These are phyloP conservation scores for Papilio protenor DNA, from an alignment of 2,888 invertebrate species.

Conservation along the genomic window DNA sequence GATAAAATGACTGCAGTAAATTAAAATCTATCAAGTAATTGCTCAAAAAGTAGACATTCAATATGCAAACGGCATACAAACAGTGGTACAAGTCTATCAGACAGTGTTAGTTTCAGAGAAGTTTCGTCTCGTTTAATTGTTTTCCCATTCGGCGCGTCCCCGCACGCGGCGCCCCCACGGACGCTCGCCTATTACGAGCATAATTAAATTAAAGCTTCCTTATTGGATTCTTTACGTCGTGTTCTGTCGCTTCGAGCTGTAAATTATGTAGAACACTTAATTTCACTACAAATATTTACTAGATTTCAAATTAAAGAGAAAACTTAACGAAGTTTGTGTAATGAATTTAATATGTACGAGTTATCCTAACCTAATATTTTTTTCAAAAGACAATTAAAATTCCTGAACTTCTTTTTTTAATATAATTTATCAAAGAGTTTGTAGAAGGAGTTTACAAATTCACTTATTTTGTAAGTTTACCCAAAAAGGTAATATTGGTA, in stretches of 20 bases:
- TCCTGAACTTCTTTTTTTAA: no score
- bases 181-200: slow-evolving; percentile 56
- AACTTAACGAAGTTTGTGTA: neutral
- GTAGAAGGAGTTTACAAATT: no score
- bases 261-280: slow-evolving; percentile 25
- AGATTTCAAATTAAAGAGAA: neutral
- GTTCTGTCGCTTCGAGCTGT: slow-evolving; percentile 39
- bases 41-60: slow-evolving; percentile 15
- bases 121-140: slow-evolving; percentile 61
- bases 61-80: slow-evolving; percentile 54
- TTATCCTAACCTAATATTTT: no score
- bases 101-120: slow-evolving; percentile 51
- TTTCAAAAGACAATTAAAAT: no score
- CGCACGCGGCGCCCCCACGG: slow-evolving; percentile 55
- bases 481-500: neutral
- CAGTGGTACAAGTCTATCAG: slow-evolving; percentile 48
- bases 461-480: neutral
- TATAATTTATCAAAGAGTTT: no score
- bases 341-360: no score
- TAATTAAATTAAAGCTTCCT: slow-evolving; percentile 64
- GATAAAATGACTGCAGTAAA: neutral
- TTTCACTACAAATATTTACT: neutral
- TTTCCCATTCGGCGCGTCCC: slow-evolving; percentile 61
- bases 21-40: neutral
- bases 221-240: slow-evolving; percentile 51